Base-by-base conservation (phyloP, 2,113 vertebrate species). In the Eptatretus burgeri region DNA sequence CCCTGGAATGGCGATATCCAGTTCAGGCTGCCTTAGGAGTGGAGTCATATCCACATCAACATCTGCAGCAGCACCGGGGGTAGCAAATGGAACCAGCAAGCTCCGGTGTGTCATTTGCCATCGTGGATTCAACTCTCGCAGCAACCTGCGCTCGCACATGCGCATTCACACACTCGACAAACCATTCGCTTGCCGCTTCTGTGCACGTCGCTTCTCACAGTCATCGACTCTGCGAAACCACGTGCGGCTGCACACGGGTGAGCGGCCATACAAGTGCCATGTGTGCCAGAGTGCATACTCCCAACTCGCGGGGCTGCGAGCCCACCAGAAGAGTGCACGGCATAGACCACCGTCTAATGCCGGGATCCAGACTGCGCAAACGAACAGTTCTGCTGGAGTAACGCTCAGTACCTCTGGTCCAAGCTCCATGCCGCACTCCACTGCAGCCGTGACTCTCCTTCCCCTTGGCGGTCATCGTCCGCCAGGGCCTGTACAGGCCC, bases 81-180 rank as follows among this genome's bases (percentile, higher is more conserved):
- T 19, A 20, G 56, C 12, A 20, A 41, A 20, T 12, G 56, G 56
- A 2, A 13, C n/a, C 56, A 60, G 56, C 56, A 60, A 60, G 19
- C 93, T 98, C 88, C 89, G 89, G 66, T 95, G 89, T 60, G 87
- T 93, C 66, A 93, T 95, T 76, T 95, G 89, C 75, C 86, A 91
- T 74, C 82, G 91, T 0, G 91, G 88, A 70, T 95, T 98, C 77
- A 98, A 95, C 79, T 98, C 91, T 1, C 86, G 91, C 76, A 95
- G 88, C 76, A 96, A 95, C 77, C 76, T 96, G 72, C 91, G 88
- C 73, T 95, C 91, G 5, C 91, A 95, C 81, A 98, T 98, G 91
- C 84, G 91, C 72, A 98, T 98, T 74, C 91, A 98, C 80, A 98
- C 91, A 0, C 76, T 93, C 79, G 91, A 98, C 81, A 98, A 98